These are phyloP conservation scores for pig (Sus scrofa) DNA, from an alignment of 2,113 vertebrate genomes.

Conservation along the genomic window T2T-Sscrofa CM000817.6:162690501-162691000, in stretches of 20 bases:
- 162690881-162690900: background rate
- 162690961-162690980: background rate
- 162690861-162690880: background rate
- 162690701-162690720: background rate
- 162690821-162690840: background rate
- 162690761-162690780: background rate
- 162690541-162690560: background rate
- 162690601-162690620: background rate
- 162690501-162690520: background rate
- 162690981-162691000: background rate
- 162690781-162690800: background rate
- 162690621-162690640: background rate
- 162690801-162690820: background rate
- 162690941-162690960: background rate
- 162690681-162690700: too few species aligned
- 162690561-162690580: background rate
- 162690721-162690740: background rate
- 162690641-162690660: background rate
- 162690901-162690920: constrained; percentile 14
- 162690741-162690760: too few species aligned
- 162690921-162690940: background rate
- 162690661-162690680: background rate
- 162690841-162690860: background rate
- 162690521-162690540: background rate
- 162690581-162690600: background rate